phyloP scores from a whole-genome alignment of 2,888 invertebrate genomes.

The Chromoteleia sp. region DNA sequence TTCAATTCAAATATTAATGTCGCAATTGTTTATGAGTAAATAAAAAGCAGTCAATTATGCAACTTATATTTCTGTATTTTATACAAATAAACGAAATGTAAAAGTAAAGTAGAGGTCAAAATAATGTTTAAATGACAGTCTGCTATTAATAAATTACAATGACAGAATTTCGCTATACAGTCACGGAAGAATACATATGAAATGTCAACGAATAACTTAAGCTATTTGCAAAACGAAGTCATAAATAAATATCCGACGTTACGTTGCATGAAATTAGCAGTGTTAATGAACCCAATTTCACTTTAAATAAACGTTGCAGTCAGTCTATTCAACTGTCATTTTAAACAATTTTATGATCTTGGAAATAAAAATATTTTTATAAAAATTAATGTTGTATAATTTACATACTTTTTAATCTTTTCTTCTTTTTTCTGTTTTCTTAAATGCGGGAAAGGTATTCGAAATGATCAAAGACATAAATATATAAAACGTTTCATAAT shows the following conservation, averaged over 20 bases:
- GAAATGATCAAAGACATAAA: slow-evolving; percentile 25
- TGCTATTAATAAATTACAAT: no score
- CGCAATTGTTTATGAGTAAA: no score
- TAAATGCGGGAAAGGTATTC: slow-evolving; percentile 19
- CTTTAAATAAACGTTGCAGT: slow-evolving; percentile 10
- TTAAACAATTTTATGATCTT: not conserved
- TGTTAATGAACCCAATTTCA: slow-evolving; percentile 27
- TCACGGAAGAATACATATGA: slow-evolving; percentile 1
- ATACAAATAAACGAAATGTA: no score
- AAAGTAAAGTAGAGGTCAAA: no score
- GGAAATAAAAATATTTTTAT: not conserved
- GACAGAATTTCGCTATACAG: no score
- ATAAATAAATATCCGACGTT: slow-evolving; percentile 14
- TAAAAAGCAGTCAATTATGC: no score
- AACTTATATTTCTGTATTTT: no score
- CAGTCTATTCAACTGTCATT: slow-evolving; percentile 4
- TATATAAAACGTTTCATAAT: slow-evolving; percentile 67
- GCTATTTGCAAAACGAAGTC: not conserved
- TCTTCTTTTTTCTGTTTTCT: not conserved
- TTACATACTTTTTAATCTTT: not conserved
- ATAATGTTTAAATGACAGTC: no score
- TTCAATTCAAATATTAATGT: no score
- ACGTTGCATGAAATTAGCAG: slow-evolving; percentile 12
- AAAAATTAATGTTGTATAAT: not conserved
- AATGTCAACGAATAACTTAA: slow-evolving; percentile 9